Base-by-base conservation (phyloP, 2,797 vertebrate genomes). In the Pempheris klunzingeri region DNA sequence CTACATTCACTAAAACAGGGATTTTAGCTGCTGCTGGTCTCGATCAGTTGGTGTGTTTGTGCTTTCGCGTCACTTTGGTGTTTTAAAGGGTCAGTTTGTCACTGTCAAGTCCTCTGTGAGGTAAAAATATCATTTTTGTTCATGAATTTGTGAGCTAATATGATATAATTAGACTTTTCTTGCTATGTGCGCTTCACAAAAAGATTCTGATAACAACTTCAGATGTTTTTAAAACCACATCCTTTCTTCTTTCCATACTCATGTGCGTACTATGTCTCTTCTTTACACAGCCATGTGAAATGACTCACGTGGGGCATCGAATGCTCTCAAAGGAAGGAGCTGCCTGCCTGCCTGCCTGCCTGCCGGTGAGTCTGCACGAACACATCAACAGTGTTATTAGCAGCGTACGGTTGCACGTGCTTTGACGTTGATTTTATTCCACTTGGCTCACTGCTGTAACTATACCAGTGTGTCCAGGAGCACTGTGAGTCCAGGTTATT, bases 401-500 rank as follows among this genome's bases (percentile, higher is more conserved):
- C 38, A 28, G 34, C 30, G 14, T 46, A 4, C 14, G 3, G 14
- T 24, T 28, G 30, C 38, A 53, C 43, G n/a, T 14, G 11, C 55
- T 62, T 47, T 70, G 32, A 63, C 24, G 50, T 18, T 5, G 24
- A 46, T 82, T 79, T 77, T 46, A 50, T 43, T 63, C 52, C 26
- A 62, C 53, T 49, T 41, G 28, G 7, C 30, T 7, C 17, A 10
- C 34, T 76, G 43, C 32, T 14, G 17, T 49, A 36, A 62, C 63
- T 54, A 78, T 32, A 60, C 34, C 18, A 36, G 4, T 32, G n/a
- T 47, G 64, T 71, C 11, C 17, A 22, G 17, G 53, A 63, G 38
- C 68, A 71, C 70, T 64, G 18, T 38, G 8, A 69, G 61, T 72
- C 38, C 43, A 61, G 43, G 54, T 62, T 71, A 58, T 71, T n/a